Conservation (phyloP, 1,140 invertebrate genomes). For the Cydia strobilella region DNA sequence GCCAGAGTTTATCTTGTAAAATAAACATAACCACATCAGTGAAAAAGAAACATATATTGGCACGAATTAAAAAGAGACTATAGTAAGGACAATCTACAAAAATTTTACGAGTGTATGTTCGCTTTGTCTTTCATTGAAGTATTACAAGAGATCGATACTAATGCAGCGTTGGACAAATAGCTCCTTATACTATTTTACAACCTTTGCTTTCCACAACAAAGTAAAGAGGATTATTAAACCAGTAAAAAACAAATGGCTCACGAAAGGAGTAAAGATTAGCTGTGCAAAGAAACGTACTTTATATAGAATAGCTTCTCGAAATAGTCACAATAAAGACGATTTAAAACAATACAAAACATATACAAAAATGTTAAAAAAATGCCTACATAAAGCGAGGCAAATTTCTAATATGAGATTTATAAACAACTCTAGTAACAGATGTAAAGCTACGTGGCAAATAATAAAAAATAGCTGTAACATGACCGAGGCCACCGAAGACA, state of each 20-base stretch:
- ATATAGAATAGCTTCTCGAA: background rate
- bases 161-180: conserved; percentile 35
- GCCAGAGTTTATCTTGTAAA: conserved; percentile 33
- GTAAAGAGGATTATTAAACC: conserved; percentile 17
- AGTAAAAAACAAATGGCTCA: conserved; percentile 27
- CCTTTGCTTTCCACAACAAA: conserved; percentile 30
- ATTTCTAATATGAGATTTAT: background rate
- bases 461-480: conserved; percentile 15
- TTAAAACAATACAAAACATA: background rate
- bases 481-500: background rate
- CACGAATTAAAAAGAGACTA: conserved; percentile 38
- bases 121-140: conserved; percentile 23
- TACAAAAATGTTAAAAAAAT: background rate
- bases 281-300: background rate
- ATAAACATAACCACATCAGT: conserved; percentile 14
- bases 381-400: background rate
- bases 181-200: conserved; percentile 26
- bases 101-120: conserved; percentile 33
- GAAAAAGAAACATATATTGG: conserved; percentile 25
- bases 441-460: conserved; percentile 10
- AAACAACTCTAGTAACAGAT: conserved; percentile 39
- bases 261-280: conserved; percentile 27
- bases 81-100: conserved; percentile 35
- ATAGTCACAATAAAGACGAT: background rate
- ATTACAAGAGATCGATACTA: background rate